Conservation (phyloP, 2,797 vertebrate genomes). For the Parauchenoglanis ngamensis region DNA sequence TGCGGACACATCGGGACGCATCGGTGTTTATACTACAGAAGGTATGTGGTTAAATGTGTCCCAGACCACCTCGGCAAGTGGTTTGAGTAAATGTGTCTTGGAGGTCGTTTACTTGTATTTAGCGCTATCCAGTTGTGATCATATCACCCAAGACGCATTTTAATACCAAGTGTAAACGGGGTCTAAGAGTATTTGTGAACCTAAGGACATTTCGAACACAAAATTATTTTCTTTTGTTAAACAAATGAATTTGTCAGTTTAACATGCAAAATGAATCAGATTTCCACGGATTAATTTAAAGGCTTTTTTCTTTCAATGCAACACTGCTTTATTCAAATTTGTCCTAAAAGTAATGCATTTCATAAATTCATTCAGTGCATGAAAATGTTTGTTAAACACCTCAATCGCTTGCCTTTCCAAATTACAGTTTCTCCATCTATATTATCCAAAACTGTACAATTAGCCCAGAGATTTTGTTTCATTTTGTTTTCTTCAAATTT, state of each 20-base stretch:
- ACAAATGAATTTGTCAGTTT: background rate
- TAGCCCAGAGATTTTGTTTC: background rate
- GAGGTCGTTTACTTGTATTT: background rate
- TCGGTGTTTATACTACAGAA: too few species aligned
- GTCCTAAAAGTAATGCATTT: background rate
- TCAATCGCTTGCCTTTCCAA: background rate
- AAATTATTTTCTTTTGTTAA: background rate
- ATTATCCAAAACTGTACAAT: background rate
- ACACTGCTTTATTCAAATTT: background rate
- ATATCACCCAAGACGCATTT: too few species aligned
- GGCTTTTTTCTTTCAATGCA: background rate
- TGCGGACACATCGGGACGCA: too few species aligned
- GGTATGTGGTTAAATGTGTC: too few species aligned
- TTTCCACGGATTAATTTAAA: background rate
- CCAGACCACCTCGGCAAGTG: too few species aligned
- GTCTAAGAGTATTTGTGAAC: background rate
- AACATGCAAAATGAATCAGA: background rate
- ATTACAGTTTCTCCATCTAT: background rate
- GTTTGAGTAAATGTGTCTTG: too few species aligned
- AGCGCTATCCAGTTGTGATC: too few species aligned
- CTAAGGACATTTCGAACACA: background rate
- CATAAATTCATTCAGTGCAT: background rate
- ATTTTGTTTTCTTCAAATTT: background rate
- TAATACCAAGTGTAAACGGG: too few species aligned
- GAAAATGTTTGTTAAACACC: background rate